These are phyloP conservation scores for Dendrolimus houi DNA, from an alignment of 2,888 invertebrate species.

Conservation along the genomic window DNA sequence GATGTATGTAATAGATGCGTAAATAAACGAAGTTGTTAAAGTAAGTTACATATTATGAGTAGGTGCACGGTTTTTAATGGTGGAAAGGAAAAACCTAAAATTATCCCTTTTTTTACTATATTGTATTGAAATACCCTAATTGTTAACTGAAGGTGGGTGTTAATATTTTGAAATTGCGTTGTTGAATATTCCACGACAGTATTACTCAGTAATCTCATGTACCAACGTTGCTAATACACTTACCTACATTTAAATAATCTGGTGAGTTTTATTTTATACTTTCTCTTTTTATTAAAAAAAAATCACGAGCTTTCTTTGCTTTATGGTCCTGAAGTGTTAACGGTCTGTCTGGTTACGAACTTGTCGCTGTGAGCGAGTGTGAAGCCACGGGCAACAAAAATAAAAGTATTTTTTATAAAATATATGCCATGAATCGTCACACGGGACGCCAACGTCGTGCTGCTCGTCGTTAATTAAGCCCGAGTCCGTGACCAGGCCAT, in stretches of 20 bases:
- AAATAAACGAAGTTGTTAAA: constrained; percentile 39
- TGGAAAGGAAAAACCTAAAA: constrained; percentile 25
- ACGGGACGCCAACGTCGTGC: too few species aligned
- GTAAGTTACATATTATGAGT: constrained; percentile 45
- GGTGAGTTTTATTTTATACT: not conserved
- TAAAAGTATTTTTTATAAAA: too few species aligned
- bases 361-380: too few species aligned
- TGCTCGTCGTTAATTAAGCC: too few species aligned
- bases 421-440: too few species aligned
- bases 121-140: constrained; percentile 49
- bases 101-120: constrained; percentile 50
- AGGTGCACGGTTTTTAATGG: constrained; percentile 61
- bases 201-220: constrained; percentile 74
- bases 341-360: too few species aligned
- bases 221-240: constrained; percentile 77
- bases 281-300: constrained; percentile 11
- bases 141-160: constrained; percentile 43
- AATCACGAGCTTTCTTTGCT: too few species aligned
- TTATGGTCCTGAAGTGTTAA: too few species aligned
- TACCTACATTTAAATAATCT: constrained; percentile 68
- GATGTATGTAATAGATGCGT: constrained; percentile 55
- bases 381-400: too few species aligned
- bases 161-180: constrained; percentile 32
- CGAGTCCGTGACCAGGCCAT: too few species aligned
- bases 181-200: constrained; percentile 63